phyloP scores from a whole-genome alignment of 2,888 invertebrate genomes.

The Drosophila paracracens region DNA sequence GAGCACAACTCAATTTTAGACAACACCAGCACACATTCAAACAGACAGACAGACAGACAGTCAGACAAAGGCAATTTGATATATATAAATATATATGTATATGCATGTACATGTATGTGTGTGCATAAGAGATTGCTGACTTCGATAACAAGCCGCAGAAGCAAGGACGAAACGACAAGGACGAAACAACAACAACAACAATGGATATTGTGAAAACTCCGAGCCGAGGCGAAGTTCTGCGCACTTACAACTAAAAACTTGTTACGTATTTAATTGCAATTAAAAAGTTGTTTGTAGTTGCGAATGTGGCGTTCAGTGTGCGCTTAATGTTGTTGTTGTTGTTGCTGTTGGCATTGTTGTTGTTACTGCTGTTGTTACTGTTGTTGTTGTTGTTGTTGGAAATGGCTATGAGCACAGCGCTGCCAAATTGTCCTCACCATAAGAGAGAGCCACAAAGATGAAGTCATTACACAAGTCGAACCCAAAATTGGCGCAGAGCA shows the following conservation, averaged over 20 bases:
- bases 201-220: conserved; percentile 58
- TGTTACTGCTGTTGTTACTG: conserved; percentile 35
- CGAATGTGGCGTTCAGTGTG: conserved; percentile 65
- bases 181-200: conserved; percentile 43
- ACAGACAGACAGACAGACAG: conserved; percentile 26
- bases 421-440: conserved; percentile 72
- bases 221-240: conserved; percentile 55
- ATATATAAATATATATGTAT: background rate
- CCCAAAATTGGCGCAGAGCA: conserved; percentile 65
- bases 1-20: conserved; percentile 78
- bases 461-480: conserved; percentile 76
- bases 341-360: conserved; percentile 11
- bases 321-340: conserved; percentile 31
- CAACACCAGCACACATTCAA: conserved; percentile 25
- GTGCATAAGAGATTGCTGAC: conserved; percentile 60
- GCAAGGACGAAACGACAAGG: conserved; percentile 23
- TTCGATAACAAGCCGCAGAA: conserved; percentile 54
- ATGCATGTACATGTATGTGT: background rate
- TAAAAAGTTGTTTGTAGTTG: conserved; percentile 80
- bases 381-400: conserved; percentile 37
- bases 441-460: conserved; percentile 68
- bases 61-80: conserved; percentile 57
- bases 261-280: conserved; percentile 81
- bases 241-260: conserved; percentile 82
- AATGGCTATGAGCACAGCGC: conserved; percentile 59